Evolutionary conservation across 2,113 vertebrate species (phyloP), one percentile per base, ranked within the genome.

Genomic region (Otolemur garnettii): DNA sequence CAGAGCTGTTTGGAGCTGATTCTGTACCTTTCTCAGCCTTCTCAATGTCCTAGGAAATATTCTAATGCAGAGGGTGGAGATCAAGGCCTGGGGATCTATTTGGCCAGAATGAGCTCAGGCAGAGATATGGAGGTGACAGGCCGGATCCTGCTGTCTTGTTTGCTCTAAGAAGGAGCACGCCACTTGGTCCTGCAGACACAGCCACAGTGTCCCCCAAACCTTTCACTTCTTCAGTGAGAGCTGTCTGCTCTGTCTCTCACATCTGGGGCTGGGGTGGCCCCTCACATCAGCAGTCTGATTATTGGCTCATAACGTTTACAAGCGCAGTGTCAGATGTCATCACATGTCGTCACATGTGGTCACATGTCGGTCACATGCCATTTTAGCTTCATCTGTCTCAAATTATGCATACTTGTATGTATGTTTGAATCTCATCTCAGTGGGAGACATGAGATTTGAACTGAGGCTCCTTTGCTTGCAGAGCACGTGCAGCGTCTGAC

Each of bases 111-210:
- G 53, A 55, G 22, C 7, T 53, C 19, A 83, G 59, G 64, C 30
- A 78, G 71, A 78, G 6, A 18, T 35, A 6, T 11, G 26, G 59
- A 82, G 28, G 66, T 64, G 82, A 50, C 0, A n/a, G 35, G 50
- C 15, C 10, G 15, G 2, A 6, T 28, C 21, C 15, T 5, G 0
- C 7, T 12, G 2, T 68, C 18, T 21, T 8, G 0, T 12, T 2
- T 24, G 55, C 17, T 28, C 68, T 35, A 9, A 4, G 42, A 45
- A 5, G 18, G 33, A 26, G 4, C 3, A 0, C 35, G 86, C 50
- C 38, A 12, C 14, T 8, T 33, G 2, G 18, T 35, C 50, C 50
- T 10, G 4, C 1, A 4, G 53, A 2, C 22, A 59, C 57, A 69
- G 9, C 35, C 21, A 2, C 8, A 5, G n/a, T 15, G 50, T 28